These are phyloP conservation scores for Drosophila lowei DNA, from an alignment of 1,140 invertebrate genomes.

Conservation along the genomic window DNA sequence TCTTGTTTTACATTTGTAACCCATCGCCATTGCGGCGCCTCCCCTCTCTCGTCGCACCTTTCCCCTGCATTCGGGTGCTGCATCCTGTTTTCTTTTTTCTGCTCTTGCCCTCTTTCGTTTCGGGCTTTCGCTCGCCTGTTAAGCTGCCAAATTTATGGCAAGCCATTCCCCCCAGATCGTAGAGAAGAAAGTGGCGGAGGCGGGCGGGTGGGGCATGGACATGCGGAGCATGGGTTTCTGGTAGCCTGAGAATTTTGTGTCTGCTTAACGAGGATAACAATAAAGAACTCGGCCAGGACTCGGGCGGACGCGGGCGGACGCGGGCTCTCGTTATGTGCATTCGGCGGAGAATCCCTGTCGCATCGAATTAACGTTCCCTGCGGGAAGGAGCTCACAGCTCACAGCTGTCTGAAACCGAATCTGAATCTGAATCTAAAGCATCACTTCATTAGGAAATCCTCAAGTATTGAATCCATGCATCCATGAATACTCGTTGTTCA, in stretches of 20 bases:
- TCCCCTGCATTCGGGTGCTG: background rate
- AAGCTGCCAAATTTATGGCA: conserved; percentile 58
- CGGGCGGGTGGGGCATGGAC: conserved; percentile 2
- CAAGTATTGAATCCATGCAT: no score
- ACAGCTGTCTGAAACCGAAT: no score
- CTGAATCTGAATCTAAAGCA: no score
- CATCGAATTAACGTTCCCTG: no score
- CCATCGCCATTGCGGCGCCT: conserved; percentile 1
- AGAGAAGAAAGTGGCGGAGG: background rate
- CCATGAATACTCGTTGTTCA: no score
- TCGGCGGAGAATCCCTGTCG: no score
- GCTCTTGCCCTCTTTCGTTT: background rate
- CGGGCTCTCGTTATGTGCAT: no score
- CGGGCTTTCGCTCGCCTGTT: conserved; percentile 32
- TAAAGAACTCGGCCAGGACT: conserved; percentile 21
- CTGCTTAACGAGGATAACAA: conserved; percentile 45
- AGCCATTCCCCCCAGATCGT: conserved; percentile 22
- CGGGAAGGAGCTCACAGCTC: no score
- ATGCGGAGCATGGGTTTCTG: conserved; percentile 13
- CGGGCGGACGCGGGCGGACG: background rate
- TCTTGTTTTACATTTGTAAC: conserved; percentile 69
- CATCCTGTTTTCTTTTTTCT: conserved; percentile 11
- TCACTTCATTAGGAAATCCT: no score
- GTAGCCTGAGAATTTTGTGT: background rate
- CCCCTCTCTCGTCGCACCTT: background rate